phyloP scores from a whole-genome alignment of 92 coral and sea anemone genomes.

The Phenganax subtilis region DNA sequence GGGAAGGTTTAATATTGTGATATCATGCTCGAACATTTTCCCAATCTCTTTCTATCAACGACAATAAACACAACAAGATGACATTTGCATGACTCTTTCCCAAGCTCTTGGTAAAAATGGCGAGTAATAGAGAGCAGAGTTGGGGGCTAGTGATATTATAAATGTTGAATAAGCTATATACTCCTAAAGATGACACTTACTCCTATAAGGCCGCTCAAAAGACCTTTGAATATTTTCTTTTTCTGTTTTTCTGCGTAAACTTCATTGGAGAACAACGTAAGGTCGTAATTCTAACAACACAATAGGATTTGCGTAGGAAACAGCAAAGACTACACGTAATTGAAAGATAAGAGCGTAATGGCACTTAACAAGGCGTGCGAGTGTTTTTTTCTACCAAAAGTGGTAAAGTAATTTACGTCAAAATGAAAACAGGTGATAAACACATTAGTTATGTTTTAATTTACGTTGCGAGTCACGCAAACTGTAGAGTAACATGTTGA shows the following conservation, averaged over 20 bases:
- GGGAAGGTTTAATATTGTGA: conserved; percentile 88
- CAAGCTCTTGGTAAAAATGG: too few relatives aligned
- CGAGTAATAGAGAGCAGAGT: too few relatives aligned
- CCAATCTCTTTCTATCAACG: conserved; percentile 79
- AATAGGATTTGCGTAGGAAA: background rate
- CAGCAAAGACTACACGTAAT: background rate
- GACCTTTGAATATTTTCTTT: conserved; percentile 61
- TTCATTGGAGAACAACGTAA: conserved; percentile 52
- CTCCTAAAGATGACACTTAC: conserved; percentile 45
- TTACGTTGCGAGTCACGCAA: conserved; percentile 13
- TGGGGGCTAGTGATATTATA: too few relatives aligned
- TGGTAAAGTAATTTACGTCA: background rate
- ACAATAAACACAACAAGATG: background rate
- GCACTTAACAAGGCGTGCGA: background rate
- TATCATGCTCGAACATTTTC: conserved; percentile 80
- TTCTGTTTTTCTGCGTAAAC: conserved; percentile 61
- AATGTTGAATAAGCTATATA: too few relatives aligned
- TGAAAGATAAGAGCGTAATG: background rate
- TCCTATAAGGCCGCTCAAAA: conserved; percentile 71
- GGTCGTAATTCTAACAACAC: conserved; percentile 54
- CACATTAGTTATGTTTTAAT: background rate
- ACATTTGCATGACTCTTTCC: background rate
- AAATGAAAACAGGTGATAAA: background rate
- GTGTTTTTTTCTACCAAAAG: background rate
- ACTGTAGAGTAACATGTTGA: background rate